A percentile compares a stretch with the other conserved stretches of the same genome.
Evolutionary conservation across 2,113 vertebrate species (phyloP).

Genomic region (Oryzias curvinotus): DNA sequence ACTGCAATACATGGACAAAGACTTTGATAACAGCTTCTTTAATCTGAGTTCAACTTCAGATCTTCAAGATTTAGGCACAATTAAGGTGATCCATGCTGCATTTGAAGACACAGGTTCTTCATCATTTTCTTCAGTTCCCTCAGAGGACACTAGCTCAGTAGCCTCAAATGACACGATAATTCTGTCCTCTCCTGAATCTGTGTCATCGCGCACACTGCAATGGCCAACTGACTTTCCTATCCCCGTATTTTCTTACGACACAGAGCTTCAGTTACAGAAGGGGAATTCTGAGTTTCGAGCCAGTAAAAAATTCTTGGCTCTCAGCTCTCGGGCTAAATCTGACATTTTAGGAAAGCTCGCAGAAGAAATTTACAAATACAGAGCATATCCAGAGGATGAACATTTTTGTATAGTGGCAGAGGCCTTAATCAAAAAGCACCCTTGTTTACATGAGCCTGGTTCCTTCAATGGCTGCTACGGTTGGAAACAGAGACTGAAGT

Average conservation of each 20-base stretch:
- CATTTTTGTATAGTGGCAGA: conserved; percentile 25
- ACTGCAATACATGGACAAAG: conserved; percentile 39
- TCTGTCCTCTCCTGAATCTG: conserved; percentile 29
- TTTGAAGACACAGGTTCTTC: background rate
- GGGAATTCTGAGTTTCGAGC: conserved; percentile 13
- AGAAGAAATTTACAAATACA: conserved; percentile 27
- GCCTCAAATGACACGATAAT: conserved; percentile 16
- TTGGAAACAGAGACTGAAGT: conserved; percentile 18
- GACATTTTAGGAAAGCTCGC: conserved; percentile 19
- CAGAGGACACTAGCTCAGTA: background rate
- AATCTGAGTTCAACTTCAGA: conserved; percentile 34
- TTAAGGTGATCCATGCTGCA: conserved; percentile 32
- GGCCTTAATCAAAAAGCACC: conserved; percentile 10
- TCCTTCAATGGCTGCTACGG: conserved; percentile 21
- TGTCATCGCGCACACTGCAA: conserved; percentile 27
- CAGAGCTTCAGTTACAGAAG: conserved; percentile 16
- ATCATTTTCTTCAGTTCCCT: conserved; percentile 4
- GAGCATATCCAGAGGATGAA: conserved; percentile 20
- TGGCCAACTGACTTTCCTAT: conserved; percentile 24
- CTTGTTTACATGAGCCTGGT: conserved; percentile 7
- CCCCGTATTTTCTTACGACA: conserved; percentile 27
- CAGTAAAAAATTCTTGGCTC: conserved; percentile 21
- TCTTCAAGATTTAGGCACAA: conserved; percentile 29
- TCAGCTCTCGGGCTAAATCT: conserved; percentile 13
- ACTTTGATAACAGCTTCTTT: conserved; percentile 43